phyloP scores from a whole-genome alignment of 2,888 invertebrate genomes.

The Caenorhabditis imperialis region DNA sequence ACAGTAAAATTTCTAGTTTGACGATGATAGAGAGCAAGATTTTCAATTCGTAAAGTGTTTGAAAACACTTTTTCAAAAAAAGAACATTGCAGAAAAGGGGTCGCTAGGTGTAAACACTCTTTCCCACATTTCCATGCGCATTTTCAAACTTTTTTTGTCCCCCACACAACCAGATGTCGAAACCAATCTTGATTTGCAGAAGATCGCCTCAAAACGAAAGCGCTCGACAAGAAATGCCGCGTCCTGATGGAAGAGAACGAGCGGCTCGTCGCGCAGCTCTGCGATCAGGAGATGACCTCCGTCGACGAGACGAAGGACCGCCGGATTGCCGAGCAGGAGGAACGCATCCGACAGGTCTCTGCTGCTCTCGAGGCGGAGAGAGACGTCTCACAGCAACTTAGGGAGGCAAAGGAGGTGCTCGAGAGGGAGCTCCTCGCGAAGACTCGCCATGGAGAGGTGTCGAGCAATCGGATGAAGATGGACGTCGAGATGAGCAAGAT shows the following conservation, averaged over 20 bases:
- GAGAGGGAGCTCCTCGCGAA: conserved; percentile 33
- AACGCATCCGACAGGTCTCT: conserved; percentile 27
- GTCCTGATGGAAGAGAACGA: conserved; percentile 73
- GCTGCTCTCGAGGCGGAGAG: conserved; percentile 34
- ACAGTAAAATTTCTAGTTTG: no score
- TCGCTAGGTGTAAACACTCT: no score
- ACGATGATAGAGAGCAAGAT: no score
- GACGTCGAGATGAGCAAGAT: conserved; percentile 33
- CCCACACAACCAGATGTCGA: no score
- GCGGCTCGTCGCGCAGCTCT: conserved; percentile 64
- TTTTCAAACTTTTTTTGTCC: no score
- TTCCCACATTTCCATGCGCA: no score
- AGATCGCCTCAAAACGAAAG: conserved; percentile 72
- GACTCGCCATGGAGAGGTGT: conserved; percentile 20
- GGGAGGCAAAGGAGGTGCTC: conserved; percentile 27
- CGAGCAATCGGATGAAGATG: conserved; percentile 1
- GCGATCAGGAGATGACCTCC: conserved; percentile 60
- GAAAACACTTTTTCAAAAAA: no score
- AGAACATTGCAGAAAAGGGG: no score
- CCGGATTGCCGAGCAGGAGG: conserved; percentile 26
- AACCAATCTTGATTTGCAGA: no score
- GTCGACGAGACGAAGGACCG: conserved; percentile 29
- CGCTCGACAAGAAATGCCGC: conserved; percentile 71
- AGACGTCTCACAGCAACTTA: conserved; percentile 31
- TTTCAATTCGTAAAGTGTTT: no score